Evolutionary conservation across 30 jellyfish, hydroid and myxozoan species (phyloP), one percentile per base, ranked within the genome.

Genomic region (Sanderia malayensis): DNA sequence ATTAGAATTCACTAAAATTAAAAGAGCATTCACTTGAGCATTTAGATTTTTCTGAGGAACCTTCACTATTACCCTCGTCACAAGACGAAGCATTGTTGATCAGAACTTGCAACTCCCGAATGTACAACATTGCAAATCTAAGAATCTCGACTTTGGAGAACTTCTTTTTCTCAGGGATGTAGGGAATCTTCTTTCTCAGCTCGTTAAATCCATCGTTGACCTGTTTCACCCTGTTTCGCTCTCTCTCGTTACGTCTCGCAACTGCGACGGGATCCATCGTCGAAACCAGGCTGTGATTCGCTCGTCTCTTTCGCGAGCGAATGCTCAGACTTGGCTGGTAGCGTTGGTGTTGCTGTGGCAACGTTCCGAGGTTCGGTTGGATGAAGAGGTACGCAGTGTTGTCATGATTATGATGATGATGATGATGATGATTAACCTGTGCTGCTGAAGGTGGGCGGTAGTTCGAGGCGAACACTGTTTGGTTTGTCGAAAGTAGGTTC

Each of bases 261-360:
- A 89, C 97, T 0, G 97, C 97, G n/a, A 65, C 94, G 9, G 97
- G 97, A 61, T 89, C 97, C 97, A 89, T 89, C 29, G 93, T 89
- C 13, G 97, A 84, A 18, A 89, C 97, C 13, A 89, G 67, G 59
- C 97, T 83, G 73, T 89, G 97, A 65, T 76, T 84, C 17, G 79
- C 26, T 20, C 97, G 61, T 49, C 94, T 52, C 44, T 87, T 63
- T 10, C 97, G 86, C 21, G 87, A 47, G 46, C 85, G 78, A n/a
- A 62, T 67, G 37, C 55, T 76, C 68, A 76, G 32, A n/a, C 76
- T 4, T n/a, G 63, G 49, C 33, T 41, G 27, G 45, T 22, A 23
- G 4, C 63, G 88, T 2, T 46, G 88, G 45, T 22, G 25, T 13
- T 76, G 88, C 9, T 46, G 88, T 69, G 52, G 64, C 11, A 20